Conservation (phyloP, 2,888 invertebrate genomes). For the Barypeithes pellucidus region DNA sequence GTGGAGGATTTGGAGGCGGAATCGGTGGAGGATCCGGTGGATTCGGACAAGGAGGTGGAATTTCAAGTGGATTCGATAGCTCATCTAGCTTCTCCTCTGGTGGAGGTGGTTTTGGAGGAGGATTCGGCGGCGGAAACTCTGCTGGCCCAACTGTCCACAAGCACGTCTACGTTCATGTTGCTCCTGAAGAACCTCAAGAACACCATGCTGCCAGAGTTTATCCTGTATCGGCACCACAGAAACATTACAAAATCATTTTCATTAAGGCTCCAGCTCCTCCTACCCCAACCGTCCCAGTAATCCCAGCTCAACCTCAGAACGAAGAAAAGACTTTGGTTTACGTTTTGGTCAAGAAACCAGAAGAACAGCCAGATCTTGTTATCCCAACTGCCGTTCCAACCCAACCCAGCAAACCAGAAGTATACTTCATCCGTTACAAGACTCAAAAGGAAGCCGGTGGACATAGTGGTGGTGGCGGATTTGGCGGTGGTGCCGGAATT, state of each 20-base stretch:
- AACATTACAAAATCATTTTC: slow-evolving; percentile 94
- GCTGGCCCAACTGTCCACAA: slow-evolving; percentile 80
- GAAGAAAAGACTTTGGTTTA: slow-evolving; percentile 92
- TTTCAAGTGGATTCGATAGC: slow-evolving; percentile 36
- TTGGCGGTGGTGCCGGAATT: slow-evolving; percentile 49
- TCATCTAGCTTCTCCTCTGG: slow-evolving; percentile 23
- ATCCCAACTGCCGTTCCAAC: slow-evolving; percentile 86
- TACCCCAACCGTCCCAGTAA: slow-evolving; percentile 83
- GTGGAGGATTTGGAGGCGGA: slow-evolving; percentile 34
- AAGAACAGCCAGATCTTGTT: slow-evolving; percentile 86
- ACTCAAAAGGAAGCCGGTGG: slow-evolving; percentile 74
- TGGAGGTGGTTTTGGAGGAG: slow-evolving; percentile 66
- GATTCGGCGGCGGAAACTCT: slow-evolving; percentile 62
- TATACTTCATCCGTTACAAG: slow-evolving; percentile 89
- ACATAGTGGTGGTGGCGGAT: slow-evolving; percentile 63
- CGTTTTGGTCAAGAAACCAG: slow-evolving; percentile 91
- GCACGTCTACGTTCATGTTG: slow-evolving; percentile 92
- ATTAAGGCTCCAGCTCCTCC: slow-evolving; percentile 78
- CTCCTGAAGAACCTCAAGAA: slow-evolving; percentile 87
- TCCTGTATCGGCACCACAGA: slow-evolving; percentile 82
- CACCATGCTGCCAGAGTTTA: slow-evolving; percentile 77
- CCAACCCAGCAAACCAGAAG: slow-evolving; percentile 90
- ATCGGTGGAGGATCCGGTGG: slow-evolving; percentile 54
- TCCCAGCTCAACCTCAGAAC: slow-evolving; percentile 85
- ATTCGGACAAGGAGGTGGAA: slow-evolving; percentile 55